Evolutionary conservation across 1,140 invertebrate genomes (phyloP).

Genomic region (Palaemon carinicauda): DNA sequence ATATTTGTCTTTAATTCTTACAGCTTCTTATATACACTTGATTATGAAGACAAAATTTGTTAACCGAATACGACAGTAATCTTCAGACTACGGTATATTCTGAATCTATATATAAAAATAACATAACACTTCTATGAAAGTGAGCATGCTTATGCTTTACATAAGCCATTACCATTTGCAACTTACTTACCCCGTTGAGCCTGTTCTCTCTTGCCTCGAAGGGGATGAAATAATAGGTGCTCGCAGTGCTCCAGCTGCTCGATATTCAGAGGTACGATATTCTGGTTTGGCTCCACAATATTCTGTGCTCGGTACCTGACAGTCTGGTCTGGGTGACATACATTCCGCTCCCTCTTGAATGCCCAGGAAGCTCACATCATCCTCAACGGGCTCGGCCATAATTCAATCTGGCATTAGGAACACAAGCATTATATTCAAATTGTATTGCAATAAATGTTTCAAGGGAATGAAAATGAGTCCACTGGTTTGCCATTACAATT

Average conservation of each 20-base stretch:
- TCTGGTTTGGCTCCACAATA: background rate
- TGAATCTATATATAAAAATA: background rate
- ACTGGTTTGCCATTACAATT: no score
- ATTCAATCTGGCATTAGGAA: conserved; percentile 7
- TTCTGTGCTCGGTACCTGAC: background rate
- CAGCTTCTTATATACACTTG: no score
- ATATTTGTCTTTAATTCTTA: no score
- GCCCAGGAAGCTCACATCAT: conserved; percentile 38
- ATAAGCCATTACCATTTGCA: background rate
- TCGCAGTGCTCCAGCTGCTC: conserved; percentile 7
- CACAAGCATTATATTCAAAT: background rate
- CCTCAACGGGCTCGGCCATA: conserved; percentile 52
- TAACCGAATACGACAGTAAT: no score
- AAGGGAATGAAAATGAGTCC: no score
- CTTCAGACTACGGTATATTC: no score
- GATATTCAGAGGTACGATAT: background rate
- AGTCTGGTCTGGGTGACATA: conserved; percentile 10
- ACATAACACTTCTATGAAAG: background rate
- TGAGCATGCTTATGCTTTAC: background rate
- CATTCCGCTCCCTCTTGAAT: conserved; percentile 1
- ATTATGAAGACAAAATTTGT: no score
- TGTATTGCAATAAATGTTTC: background rate
- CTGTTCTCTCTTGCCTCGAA: background rate
- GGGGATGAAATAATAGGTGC: conserved; percentile 9
- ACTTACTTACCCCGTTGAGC: conserved; percentile 9